Percentiles rank a stretch among this genome's conserved stretches.
These are phyloP conservation scores for Platichthys stellatus DNA, from an alignment of 2,113 vertebrate species.

Conservation along the genomic window DNA sequence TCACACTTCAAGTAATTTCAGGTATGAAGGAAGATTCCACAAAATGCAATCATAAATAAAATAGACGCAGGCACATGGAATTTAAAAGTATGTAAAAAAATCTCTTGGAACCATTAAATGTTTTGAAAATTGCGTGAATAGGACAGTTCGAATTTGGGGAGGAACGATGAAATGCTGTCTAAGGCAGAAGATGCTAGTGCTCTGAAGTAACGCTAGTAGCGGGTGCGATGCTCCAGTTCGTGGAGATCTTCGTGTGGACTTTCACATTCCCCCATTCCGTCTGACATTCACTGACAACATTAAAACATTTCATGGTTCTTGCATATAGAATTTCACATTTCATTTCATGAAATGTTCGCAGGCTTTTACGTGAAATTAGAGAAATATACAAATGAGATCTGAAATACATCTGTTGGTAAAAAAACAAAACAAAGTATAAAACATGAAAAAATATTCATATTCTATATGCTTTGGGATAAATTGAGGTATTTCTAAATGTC, in stretches of 20 bases:
- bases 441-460: constrained; percentile 24
- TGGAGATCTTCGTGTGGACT: background rate
- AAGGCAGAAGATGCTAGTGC: background rate
- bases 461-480: constrained; percentile 69
- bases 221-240: background rate
- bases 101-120: constrained; percentile 41
- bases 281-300: constrained; percentile 8
- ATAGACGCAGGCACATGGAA: constrained; percentile 15
- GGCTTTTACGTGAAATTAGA: constrained; percentile 57
- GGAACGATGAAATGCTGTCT: background rate
- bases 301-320: constrained; percentile 58
- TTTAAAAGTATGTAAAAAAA: constrained; percentile 16
- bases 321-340: constrained; percentile 74
- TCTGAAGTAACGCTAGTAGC: too few species aligned
- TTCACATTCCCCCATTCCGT: constrained; percentile 35
- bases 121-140: constrained; percentile 13
- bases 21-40: constrained; percentile 60
- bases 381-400: constrained; percentile 63
- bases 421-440: background rate
- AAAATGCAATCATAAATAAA: constrained; percentile 43
- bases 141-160: constrained; percentile 23
- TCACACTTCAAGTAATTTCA: constrained; percentile 84
- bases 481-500: constrained; percentile 51
- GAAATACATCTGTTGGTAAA: constrained; percentile 26
- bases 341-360: constrained; percentile 54